Conservation (phyloP, 2,888 invertebrate genomes). For the Himalopsyche anomala region DNA sequence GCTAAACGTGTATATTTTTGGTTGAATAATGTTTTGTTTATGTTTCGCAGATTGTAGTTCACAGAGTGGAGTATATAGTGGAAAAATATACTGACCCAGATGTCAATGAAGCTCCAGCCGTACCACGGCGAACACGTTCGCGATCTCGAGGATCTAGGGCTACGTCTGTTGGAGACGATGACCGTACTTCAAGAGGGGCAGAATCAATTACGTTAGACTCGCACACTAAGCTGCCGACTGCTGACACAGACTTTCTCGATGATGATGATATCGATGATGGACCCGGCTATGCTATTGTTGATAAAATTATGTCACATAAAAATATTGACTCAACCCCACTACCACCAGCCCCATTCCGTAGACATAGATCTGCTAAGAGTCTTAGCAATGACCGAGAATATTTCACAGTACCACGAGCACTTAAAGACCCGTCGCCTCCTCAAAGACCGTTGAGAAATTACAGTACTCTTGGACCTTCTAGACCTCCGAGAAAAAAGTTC, state of each 20-base stretch:
- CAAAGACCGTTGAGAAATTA: conserved; percentile 79
- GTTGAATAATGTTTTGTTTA: conserved; percentile 38
- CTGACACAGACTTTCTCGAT: conserved; percentile 71
- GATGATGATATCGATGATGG: conserved; percentile 72
- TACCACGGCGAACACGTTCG: conserved; percentile 76
- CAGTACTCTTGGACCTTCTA: conserved; percentile 78
- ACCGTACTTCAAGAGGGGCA: conserved; percentile 83
- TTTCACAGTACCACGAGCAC: conserved; percentile 80
- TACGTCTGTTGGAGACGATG: conserved; percentile 81
- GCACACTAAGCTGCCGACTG: conserved; percentile 70
- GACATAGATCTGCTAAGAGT: conserved; percentile 76
- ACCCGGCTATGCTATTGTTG: conserved; percentile 86
- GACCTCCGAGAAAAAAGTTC: conserved; percentile 78
- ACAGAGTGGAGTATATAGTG: conserved; percentile 81
- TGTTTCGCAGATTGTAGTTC: conserved; percentile 79
- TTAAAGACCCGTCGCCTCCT: conserved; percentile 74
- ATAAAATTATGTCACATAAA: conserved; percentile 77
- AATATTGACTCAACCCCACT: conserved; percentile 75
- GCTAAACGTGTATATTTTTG: no score
- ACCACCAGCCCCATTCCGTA: conserved; percentile 79
- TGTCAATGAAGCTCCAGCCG: conserved; percentile 78
- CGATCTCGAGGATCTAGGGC: conserved; percentile 78
- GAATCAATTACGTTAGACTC: conserved; percentile 79
- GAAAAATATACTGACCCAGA: conserved; percentile 71
- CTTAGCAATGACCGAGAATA: conserved; percentile 79